These are phyloP conservation scores for Orthosia cruda DNA, from an alignment of 2,888 invertebrate genomes.

Conservation along the genomic window DNA sequence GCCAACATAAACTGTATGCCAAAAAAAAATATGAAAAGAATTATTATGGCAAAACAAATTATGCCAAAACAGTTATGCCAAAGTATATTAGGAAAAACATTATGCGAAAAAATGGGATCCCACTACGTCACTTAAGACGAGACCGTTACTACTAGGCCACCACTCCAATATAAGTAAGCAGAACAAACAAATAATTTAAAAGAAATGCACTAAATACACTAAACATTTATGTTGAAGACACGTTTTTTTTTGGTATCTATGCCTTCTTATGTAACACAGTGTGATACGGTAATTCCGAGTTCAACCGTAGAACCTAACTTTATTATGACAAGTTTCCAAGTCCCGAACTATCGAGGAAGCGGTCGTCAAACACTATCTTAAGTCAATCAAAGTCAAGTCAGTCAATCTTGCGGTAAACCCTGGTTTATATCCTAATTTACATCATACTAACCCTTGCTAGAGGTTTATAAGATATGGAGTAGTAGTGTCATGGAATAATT, in stretches of 20 bases:
- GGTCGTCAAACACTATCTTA: conserved; percentile 53
- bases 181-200: no score
- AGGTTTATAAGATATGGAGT: neutral
- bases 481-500: neutral
- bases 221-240: no score
- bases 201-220: no score
- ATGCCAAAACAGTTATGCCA: no score
- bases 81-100: no score
- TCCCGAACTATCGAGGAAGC: conserved; percentile 39
- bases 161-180: no score
- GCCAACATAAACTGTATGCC: no score
- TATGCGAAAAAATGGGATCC: no score
- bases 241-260: neutral
- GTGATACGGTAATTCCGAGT: neutral
- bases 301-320: conserved; percentile 1
- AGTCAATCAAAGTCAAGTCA: conserved; percentile 55
- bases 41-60: no score
- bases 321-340: conserved; percentile 30
- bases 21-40: no score
- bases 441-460: conserved; percentile 1
- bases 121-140: no score
- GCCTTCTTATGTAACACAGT: neutral
- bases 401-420: conserved; percentile 46
- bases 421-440: conserved; percentile 47
- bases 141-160: no score